Evolutionary conservation across 2,797 vertebrate species (phyloP), one percentile per base, ranked within the genome.

Genomic region (Betta splendens): DNA sequence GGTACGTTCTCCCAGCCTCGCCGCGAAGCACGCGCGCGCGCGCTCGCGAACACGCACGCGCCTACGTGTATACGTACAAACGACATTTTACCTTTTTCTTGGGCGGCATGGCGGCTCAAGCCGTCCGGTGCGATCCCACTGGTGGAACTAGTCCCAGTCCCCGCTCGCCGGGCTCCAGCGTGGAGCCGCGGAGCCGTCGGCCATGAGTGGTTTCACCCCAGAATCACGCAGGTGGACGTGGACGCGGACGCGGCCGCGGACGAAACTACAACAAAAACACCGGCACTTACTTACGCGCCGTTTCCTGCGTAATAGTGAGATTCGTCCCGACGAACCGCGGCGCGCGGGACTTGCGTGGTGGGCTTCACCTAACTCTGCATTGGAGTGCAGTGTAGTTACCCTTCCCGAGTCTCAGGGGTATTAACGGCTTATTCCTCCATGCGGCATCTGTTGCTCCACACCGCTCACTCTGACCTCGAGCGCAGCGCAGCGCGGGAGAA

Each of bases 21-120:
- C 80, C 76, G 82, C 70, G 38, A 63, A 25, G 18, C 45, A 5
- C 64, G 31, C 61, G 9, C 35, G n/a, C 48, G 35, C 53, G 17
- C 37, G 5, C 33, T 9, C 37, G 16, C 25, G 15, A 29, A 43
- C 28, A 61, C 47, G 49, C 17, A 15, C 21, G 40, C 38, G 22
- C 38, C 9, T 35, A 29, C 36, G 21, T 20, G 46, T 35, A 51
- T 16, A 39, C 9, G 13, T 7, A 29, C 12, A 40, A 9, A 37
- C 38, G 1, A 26, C 17, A 3, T 57, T 72, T 71, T 87, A 93
- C 91, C 91, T 91, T 93, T 85, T 93, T 93, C 85, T 93, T 92
- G 63, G 91, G 91, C 18, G 91, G 90, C 91, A 93, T 93, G 76
- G 50, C 57, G 64, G 42, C 48, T 48, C 17, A 40, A 67, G 44